Base-by-base conservation (phyloP, 2,113 vertebrate species). In the Hepsetus odoe region DNA sequence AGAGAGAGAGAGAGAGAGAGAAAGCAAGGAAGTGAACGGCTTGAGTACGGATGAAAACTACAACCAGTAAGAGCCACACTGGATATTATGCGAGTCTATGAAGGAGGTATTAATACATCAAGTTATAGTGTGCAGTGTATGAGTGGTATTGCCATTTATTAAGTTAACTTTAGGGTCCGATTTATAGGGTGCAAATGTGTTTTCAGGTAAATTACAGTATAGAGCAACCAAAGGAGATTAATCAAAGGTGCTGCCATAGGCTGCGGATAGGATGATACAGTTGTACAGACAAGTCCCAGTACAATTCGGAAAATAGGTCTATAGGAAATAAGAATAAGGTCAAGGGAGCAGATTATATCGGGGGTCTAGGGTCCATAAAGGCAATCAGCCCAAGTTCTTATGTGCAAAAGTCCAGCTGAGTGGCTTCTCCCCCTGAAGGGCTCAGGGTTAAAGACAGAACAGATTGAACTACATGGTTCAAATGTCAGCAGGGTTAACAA, bases 401-500 rank as follows among this genome's bases (percentile, higher is more conserved):
- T 81, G 72, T 81, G 72, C 80, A 81, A 58, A 71, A 32, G 11
- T 56, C 38, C 71, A 81, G 59, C 59, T 44, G 66, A 77, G 56
- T 49, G 30, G 72, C 24, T 62, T 22, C 64, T 56, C 42, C 49
- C 70, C 46, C 32, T 20, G 32, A 55, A 56, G 7, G 28, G 33
- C 18, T 74, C 26, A 53, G 65, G 58, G 44, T 74, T 22, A 55
- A 67, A 79, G 69, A 22, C 20, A 18, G 46, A 30, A 59, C 9
- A 38, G 40, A 58, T n/a, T 16, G 11, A 20, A 32, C 65, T 35
- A 72, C 22, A 55, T 14, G 16, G 2, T 78, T 94, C 89, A 94
- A 86, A 94, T 86, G 84, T 98, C 98, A 85, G 93, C 85, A 0
- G 97, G 95, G 85, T 96, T 99, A 67, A 99, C 98, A 12, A 99